These are phyloP conservation scores for Paraescarpia echinospica DNA, from an alignment of 1,140 invertebrate genomes.

Conservation along the genomic window DNA sequence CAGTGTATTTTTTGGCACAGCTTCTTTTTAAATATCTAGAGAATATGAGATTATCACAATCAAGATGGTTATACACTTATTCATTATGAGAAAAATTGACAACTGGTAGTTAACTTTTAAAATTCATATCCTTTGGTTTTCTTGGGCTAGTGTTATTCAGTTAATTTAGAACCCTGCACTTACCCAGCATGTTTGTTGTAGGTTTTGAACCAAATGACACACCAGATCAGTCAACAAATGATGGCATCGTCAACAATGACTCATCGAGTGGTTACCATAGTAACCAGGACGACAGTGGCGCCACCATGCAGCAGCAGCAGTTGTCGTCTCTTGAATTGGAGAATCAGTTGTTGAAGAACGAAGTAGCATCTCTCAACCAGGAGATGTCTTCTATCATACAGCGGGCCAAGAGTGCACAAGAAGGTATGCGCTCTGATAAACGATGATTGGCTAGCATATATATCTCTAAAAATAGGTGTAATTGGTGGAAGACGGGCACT, in stretches of 20 bases:
- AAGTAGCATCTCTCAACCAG: constrained; percentile 64
- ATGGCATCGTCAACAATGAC: constrained; percentile 4
- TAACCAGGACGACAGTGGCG: constrained; percentile 35
- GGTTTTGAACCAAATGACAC: background rate
- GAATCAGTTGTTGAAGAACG: constrained; percentile 62
- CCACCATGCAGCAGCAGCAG: constrained; percentile 17
- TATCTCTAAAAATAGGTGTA: no score
- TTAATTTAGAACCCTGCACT: background rate
- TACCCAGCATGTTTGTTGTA: background rate
- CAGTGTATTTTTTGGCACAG: no score
- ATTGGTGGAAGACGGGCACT: no score
- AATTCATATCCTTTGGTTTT: no score
- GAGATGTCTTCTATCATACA: constrained; percentile 63
- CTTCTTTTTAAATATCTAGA: no score
- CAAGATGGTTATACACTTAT: no score
- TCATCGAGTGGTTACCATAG: constrained; percentile 41
- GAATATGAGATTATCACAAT: no score
- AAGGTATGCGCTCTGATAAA: constrained; percentile 51
- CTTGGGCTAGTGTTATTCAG: no score
- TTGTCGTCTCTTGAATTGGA: constrained; percentile 53
- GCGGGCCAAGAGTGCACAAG: constrained; percentile 62
- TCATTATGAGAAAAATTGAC: no score
- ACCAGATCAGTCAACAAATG: background rate
- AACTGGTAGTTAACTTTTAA: no score
- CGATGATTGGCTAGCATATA: background rate